A percentile compares a stretch with the other conserved stretches of the same genome.
Conservation (phyloP, 1,140 invertebrate species). For the Cheumatopsyche charites region DNA sequence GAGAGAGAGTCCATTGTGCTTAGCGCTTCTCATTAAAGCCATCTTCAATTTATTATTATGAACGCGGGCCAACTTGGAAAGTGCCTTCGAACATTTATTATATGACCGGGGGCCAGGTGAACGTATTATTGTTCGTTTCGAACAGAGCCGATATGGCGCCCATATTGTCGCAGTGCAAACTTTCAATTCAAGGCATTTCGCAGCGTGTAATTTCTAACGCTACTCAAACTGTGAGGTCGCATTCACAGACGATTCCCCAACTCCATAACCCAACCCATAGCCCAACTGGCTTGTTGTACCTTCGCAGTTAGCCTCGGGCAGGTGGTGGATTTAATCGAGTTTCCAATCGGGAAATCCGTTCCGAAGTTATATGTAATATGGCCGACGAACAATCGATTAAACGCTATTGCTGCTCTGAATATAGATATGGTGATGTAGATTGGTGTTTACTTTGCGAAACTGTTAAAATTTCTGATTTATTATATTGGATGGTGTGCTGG, state of each 20-base stretch:
- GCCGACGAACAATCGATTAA: constrained; percentile 1
- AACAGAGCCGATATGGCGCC: not conserved
- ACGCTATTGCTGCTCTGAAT: not conserved
- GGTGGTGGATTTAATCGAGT: constrained; percentile 16
- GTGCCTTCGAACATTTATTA: constrained; percentile 32
- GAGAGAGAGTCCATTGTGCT: not conserved
- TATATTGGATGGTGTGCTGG: no score
- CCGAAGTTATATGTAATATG: not conserved
- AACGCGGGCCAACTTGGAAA: constrained; percentile 26
- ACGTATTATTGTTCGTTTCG: constrained; percentile 25
- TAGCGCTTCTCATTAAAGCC: not conserved
- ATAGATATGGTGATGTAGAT: no score
- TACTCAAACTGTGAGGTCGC: constrained; percentile 21
- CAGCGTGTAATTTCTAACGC: constrained; percentile 19
- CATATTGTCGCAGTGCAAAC: constrained; percentile 27
- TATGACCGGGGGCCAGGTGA: not conserved
- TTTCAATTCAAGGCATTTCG: constrained; percentile 34
- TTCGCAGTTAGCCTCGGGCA: no score
- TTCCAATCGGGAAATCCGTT: not conserved
- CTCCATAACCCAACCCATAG: not conserved
- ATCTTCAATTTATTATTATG: constrained; percentile 16
- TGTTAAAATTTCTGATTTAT: no score
- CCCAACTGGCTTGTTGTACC: no score
- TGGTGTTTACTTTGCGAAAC: no score
- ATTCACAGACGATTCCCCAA: not conserved